A percentile compares a stretch with the other conserved stretches of the same genome.
phyloP scores from a whole-genome alignment of 2,888 invertebrate genomes.

The Apamea crenata region DNA sequence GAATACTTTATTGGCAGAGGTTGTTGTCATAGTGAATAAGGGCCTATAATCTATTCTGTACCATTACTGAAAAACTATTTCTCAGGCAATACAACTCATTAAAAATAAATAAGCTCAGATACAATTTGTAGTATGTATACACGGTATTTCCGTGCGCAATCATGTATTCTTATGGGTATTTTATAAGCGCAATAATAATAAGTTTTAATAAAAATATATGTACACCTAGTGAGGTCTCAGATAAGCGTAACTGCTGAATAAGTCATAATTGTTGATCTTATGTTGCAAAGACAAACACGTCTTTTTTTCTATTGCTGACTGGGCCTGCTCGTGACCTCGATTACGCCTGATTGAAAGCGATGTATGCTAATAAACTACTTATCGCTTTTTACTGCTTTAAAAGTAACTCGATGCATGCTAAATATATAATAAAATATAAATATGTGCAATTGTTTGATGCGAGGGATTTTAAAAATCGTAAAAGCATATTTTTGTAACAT shows the following conservation, averaged over 20 bases:
- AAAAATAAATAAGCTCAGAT: not conserved
- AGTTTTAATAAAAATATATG: slow-evolving; percentile 4
- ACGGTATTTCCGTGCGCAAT: not conserved
- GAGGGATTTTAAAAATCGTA: slow-evolving; percentile 1
- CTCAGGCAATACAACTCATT: not conserved
- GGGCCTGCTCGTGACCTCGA: not conserved
- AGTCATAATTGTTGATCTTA: slow-evolving; percentile 20
- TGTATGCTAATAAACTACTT: slow-evolving; percentile 3
- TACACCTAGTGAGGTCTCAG: slow-evolving; percentile 6
- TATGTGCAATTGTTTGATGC: not conserved
- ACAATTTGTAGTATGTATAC: not conserved
- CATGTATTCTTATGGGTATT: slow-evolving; percentile 18
- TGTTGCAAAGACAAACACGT: not conserved
- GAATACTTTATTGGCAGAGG: not conserved
- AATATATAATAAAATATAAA: slow-evolving; percentile 8
- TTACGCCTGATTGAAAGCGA: too few relatives aligned
- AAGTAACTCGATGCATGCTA: slow-evolving; percentile 10
- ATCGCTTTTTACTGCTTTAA: slow-evolving; percentile 20
- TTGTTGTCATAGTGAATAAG: not conserved
- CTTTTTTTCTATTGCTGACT: too few relatives aligned
- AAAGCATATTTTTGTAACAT: slow-evolving; percentile 24
- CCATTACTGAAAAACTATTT: not conserved
- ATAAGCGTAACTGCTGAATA: not conserved
- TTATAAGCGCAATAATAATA: slow-evolving; percentile 22
- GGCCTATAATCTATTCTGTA: not conserved